A percentile compares a stretch with the other conserved stretches of the same genome.
Conservation (phyloP, 2,888 invertebrate genomes). For the Diadromus collaris region DNA sequence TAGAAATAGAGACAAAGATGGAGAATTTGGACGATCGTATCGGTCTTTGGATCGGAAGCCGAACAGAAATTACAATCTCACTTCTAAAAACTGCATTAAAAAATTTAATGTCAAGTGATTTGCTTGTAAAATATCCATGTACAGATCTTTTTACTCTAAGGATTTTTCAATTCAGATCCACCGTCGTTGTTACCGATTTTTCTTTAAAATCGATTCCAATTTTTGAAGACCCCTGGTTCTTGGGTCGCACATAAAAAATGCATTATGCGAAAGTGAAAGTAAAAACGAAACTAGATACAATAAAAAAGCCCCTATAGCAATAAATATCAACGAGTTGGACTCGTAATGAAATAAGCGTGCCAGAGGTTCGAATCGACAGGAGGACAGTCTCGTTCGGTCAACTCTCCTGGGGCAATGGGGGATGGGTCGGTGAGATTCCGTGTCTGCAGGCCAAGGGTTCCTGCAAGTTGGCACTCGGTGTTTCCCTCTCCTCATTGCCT, state of each 20-base stretch:
- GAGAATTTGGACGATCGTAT: no score
- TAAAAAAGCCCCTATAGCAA: no score
- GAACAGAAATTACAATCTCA: no score
- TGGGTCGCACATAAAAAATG: slow-evolving; percentile 1
- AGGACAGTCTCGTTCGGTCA: background rate
- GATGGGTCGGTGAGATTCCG: background rate
- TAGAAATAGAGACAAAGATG: no score
- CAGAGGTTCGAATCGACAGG: slow-evolving; percentile 2
- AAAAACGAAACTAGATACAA: background rate
- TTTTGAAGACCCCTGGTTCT: background rate
- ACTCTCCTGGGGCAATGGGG: slow-evolving; percentile 19
- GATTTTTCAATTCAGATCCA: no score
- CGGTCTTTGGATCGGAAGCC: no score
- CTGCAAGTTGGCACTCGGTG: slow-evolving; percentile 13
- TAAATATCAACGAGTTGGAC: slow-evolving; percentile 11
- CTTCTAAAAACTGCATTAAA: no score
- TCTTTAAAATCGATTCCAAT: background rate
- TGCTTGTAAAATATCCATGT: no score
- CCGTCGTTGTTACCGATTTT: background rate
- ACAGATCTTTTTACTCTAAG: no score
- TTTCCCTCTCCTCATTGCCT: slow-evolving; percentile 22
- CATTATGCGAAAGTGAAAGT: background rate
- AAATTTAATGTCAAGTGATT: no score
- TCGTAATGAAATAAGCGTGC: slow-evolving; percentile 23
- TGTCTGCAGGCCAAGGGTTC: slow-evolving; percentile 4